Percentiles rank a stretch among this genome's conserved stretches.
Evolutionary conservation across 2,113 vertebrate species (phyloP).

Genomic region (Poicephalus meyeri): DNA sequence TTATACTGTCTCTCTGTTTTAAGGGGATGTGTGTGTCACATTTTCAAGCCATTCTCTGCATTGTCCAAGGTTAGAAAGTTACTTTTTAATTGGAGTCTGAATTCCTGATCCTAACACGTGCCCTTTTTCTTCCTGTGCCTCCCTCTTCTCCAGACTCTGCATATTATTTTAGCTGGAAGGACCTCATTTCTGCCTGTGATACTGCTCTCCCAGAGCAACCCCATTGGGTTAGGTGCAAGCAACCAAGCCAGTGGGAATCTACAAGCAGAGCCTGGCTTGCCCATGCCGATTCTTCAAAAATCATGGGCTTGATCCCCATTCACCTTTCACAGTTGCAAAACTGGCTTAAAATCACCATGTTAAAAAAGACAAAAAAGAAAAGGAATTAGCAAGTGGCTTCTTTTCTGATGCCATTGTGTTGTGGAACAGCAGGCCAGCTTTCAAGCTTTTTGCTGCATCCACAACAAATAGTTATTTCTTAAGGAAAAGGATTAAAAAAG

Average conservation of each 20-base stretch:
- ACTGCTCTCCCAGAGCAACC: not conserved
- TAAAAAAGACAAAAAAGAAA: not conserved
- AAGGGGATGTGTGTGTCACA: not conserved
- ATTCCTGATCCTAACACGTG: not conserved
- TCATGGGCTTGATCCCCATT: constrained; percentile 38
- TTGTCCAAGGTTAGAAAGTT: constrained; percentile 36
- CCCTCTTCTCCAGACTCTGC: not conserved
- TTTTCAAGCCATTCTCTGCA: constrained; percentile 21
- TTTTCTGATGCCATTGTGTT: constrained; percentile 49
- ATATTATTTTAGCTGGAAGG: not conserved
- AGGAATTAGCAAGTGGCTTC: constrained; percentile 32
- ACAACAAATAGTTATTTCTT: constrained; percentile 63
- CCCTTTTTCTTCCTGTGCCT: not conserved
- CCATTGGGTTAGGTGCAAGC: not conserved
- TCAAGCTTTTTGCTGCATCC: constrained; percentile 48
- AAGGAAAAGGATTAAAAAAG: constrained; percentile 66
- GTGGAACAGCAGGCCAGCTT: constrained; percentile 59
- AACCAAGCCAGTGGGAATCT: not conserved
- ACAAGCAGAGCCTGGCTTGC: not conserved
- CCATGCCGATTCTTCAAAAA: not conserved
- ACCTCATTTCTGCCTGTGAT: not conserved
- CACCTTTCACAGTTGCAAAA: constrained; percentile 33
- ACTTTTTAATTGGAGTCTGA: constrained; percentile 50
- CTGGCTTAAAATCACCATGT: constrained; percentile 50
- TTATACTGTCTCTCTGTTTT: not conserved